Conservation (phyloP, 64 coral and sea anemone genomes). For the Porites lutea region DNA sequence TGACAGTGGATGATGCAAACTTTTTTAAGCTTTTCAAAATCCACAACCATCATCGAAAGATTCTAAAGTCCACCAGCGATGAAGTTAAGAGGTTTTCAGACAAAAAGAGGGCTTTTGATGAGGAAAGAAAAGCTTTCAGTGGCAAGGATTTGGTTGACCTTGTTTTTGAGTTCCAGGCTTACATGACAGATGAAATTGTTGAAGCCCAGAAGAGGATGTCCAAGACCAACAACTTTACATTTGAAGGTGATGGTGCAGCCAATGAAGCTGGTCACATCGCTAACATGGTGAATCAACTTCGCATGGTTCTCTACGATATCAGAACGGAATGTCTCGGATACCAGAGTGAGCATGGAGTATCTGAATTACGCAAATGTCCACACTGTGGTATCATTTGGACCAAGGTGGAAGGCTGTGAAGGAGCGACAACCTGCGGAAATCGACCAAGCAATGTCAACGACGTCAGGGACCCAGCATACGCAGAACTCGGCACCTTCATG, state of each 20-base stretch:
- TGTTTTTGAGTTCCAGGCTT: conserved; percentile 57
- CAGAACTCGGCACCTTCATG: conserved; percentile 10
- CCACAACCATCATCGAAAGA: conserved; percentile 19
- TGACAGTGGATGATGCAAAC: conserved; percentile 8
- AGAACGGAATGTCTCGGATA: conserved; percentile 56
- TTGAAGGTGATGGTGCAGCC: conserved; percentile 54
- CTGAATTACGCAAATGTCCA: conserved; percentile 38
- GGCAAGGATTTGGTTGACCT: conserved; percentile 58
- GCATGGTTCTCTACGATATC: conserved; percentile 43
- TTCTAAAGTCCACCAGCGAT: conserved; percentile 25
- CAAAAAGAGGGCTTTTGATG: conserved; percentile 7
- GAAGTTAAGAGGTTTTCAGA: conserved; percentile 11
- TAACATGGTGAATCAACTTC: conserved; percentile 65
- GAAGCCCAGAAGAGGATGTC: conserved; percentile 56
- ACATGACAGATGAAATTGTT: conserved; percentile 64
- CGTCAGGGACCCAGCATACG: conserved; percentile 23
- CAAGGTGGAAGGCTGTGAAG: conserved; percentile 23
- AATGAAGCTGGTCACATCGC: conserved; percentile 56
- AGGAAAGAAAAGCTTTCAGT: neutral
- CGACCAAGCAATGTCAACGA: neutral
- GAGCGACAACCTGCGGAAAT: conserved; percentile 2
- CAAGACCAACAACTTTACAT: conserved; percentile 42
- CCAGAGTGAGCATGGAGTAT: conserved; percentile 45
- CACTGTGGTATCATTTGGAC: conserved; percentile 6
- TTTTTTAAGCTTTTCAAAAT: conserved; percentile 36